Evolutionary conservation across 2,113 vertebrate species (phyloP), one percentile per base, ranked within the genome.

Genomic region (Brachypodius melanocephalos): DNA sequence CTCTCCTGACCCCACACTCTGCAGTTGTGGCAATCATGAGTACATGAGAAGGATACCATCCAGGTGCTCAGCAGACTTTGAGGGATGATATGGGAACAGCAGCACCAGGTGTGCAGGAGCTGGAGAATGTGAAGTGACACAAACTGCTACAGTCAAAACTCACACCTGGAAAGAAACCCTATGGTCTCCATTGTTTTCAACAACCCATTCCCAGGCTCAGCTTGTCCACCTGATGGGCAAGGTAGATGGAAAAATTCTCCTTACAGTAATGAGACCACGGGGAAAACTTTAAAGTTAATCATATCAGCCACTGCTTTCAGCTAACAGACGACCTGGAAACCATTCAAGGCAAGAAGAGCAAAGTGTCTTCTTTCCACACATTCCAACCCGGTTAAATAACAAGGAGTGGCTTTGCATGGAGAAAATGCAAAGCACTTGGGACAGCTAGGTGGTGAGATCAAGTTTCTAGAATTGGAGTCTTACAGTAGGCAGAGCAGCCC

Each of bases 281-380:
- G 77, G 81, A 69, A 90, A 90, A 46, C 38, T 42, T 76, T 26
- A 76, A 88, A 69, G 45, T 26, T 54, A 76, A 90, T 80, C 29
- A 0, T 55, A 88, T 90, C 90, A 77, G 68, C 72, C 92, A 84
- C 54, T 48, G 72, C 46, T 85, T 91, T 73, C 71, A 85, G 67
- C 66, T 58, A 91, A 83, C 36, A 0, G 82, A 93, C 6, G 21
- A 59, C 29, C 59, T 94, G 92, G 92, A 96, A 93, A 88, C 29
- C 19, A 66, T 90, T 90, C 94, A 95, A 88, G 79, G 85, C 72
- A 77, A 96, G 75, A 77, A 94, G 83, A 54, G 65, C 59, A 18
- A 93, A 95, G 90, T 84, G 63, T 71, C 95, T 92, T 92, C 72
- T 93, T 90, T 96, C 88, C 92, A 94, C 75, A 71, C 95, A 96